Evolutionary conservation across 2,888 invertebrate genomes (phyloP).

Genomic region (Chaetogeoica ovagalla): DNA sequence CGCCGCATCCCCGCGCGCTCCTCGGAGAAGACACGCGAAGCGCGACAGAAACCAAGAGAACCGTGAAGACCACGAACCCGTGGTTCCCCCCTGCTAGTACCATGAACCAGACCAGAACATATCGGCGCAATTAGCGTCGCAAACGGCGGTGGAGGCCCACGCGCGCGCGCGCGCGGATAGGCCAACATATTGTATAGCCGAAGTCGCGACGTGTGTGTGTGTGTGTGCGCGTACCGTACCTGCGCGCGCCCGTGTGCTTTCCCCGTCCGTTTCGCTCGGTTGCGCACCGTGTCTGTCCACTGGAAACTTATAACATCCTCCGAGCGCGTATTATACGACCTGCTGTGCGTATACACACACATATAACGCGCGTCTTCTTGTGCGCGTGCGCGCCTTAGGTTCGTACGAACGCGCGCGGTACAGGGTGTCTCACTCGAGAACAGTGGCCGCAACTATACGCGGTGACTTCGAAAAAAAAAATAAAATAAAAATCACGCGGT

Average conservation of each 20-base stretch:
- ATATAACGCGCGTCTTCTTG: background rate
- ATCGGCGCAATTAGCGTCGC: slow-evolving; percentile 52
- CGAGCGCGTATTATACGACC: background rate
- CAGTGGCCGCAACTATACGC: too few relatives aligned
- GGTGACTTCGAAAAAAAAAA: too few relatives aligned
- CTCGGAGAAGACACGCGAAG: slow-evolving; percentile 39
- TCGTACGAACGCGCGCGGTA: too few relatives aligned
- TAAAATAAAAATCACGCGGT: too few relatives aligned
- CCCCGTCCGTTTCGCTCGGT: slow-evolving; percentile 35
- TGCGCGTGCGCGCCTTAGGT: background rate
- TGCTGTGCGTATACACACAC: background rate
- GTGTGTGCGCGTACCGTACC: background rate
- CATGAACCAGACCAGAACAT: slow-evolving; percentile 50
- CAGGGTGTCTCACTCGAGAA: too few relatives aligned
- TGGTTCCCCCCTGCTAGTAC: slow-evolving; percentile 36
- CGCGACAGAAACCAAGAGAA: slow-evolving; percentile 48
- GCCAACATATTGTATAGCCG: background rate
- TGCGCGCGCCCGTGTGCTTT: background rate
- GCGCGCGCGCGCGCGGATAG: background rate
- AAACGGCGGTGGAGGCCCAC: background rate
- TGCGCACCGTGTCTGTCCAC: slow-evolving; percentile 46
- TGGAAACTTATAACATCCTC: slow-evolving; percentile 52
- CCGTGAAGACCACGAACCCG: slow-evolving; percentile 53
- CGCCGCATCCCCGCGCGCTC: background rate
- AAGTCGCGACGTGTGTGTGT: background rate